Evolutionary conservation across 2,797 vertebrate genomes (phyloP), one percentile per base, ranked within the genome.

Genomic region (Podarcis siculus): DNA sequence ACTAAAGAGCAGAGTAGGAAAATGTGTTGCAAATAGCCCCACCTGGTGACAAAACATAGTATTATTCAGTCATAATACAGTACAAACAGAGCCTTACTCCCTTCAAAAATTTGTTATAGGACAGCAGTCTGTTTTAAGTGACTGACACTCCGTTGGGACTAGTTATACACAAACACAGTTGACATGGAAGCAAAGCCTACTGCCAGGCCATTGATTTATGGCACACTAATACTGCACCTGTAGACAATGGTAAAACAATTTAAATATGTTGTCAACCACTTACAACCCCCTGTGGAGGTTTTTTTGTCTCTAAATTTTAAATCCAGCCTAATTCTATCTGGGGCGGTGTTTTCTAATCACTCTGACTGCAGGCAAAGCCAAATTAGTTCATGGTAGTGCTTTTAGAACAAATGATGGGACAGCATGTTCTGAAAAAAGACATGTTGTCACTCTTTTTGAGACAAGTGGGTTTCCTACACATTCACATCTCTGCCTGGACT

Each of bases 11-110:
- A 45, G 5, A 12, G 12, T 42, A 75, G 9, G 55, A 35, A 87
- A 87, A 72, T 6, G 25, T 27, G 25, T 21, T 64, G 71, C 21
- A 87, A 69, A 75, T 35, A 76, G 79, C 79, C 75, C 5, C 86
- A 81, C 79, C 69, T 87, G 64, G 55, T 66, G 86, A 64, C 71
- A 61, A 23, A 75, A 75, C 21, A 49, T 75, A 73, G 86, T 66
- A 76, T 75, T 73, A 58, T 37, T 19, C 35, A 73, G 45, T 82
- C 23, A 73, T 8, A 45, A 21, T 82, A 10, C 45, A 10, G 45
- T 45, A 10, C 15, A 35, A 39, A 13, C 30, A 64, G 61, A 19
- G 15, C 71, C 71, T 35, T 19, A 3, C 15, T 17, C 39, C 58
- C 76, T 69, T 61, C 15, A 72, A 80, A 86, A 80, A 76, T 25